A percentile compares a stretch with the other conserved stretches of the same genome.
Evolutionary conservation across 2,888 invertebrate species (phyloP).

Genomic region (Chouioia cunea): DNA sequence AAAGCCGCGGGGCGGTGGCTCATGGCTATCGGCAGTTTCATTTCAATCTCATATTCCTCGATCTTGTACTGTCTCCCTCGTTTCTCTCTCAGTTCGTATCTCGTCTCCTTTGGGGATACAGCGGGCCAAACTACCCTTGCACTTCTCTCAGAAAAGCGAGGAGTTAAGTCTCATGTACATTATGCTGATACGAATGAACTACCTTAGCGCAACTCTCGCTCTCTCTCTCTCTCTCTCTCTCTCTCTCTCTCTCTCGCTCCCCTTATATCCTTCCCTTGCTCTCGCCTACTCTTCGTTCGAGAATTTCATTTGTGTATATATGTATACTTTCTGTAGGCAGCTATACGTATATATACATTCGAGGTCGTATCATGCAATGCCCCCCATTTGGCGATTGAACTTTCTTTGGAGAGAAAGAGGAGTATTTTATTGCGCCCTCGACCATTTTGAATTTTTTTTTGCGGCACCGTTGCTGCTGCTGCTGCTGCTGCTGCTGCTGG

Average conservation of each 20-base stretch:
- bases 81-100: constrained; percentile 40
- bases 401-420: constrained; percentile 17
- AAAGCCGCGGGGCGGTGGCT: constrained; percentile 60
- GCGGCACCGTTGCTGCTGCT: neutral
- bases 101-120: constrained; percentile 16
- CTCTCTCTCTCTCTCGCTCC: constrained; percentile 36
- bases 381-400: constrained; percentile 45
- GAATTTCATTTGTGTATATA: neutral
- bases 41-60: constrained; percentile 60
- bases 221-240: constrained; percentile 43
- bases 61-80: constrained; percentile 38
- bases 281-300: constrained; percentile 46
- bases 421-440: constrained; percentile 37
- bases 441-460: constrained; percentile 39
- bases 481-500: neutral
- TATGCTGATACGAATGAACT: constrained; percentile 62
- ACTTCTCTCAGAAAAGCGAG: constrained; percentile 54
- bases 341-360: neutral
- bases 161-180: constrained; percentile 59
- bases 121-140: constrained; percentile 48
- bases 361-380: constrained; percentile 20
- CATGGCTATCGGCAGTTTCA: constrained; percentile 60
- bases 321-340: constrained; percentile 2
- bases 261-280: constrained; percentile 45
- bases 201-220: constrained; percentile 47